Conservation (phyloP, 2,888 invertebrate genomes). For the Cephalotes varians region DNA sequence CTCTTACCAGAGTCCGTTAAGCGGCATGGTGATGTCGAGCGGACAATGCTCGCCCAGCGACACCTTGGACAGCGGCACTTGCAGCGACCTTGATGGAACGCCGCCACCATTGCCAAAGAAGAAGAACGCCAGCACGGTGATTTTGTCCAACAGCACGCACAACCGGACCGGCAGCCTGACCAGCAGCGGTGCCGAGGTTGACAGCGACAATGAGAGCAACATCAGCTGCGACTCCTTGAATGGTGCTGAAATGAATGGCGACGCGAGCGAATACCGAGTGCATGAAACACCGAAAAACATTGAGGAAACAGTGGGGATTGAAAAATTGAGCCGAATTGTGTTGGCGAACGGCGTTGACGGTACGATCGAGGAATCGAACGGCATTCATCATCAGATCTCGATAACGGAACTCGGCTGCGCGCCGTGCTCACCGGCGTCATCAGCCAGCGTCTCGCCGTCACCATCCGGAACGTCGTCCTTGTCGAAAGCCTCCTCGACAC, state of each 20-base stretch:
- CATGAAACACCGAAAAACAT: conserved; percentile 31
- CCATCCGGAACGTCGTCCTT: conserved; percentile 69
- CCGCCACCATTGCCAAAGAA: conserved; percentile 90
- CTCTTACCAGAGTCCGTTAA: conserved; percentile 87
- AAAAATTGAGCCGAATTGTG: conserved; percentile 34
- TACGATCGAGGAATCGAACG: conserved; percentile 40
- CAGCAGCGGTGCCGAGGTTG: conserved; percentile 89
- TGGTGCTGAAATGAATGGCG: conserved; percentile 85
- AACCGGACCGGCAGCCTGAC: conserved; percentile 87
- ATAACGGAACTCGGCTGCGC: conserved; percentile 55
- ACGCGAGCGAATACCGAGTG: conserved; percentile 30
- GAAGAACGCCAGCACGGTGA: conserved; percentile 86
- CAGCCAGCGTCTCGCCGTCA: conserved; percentile 61
- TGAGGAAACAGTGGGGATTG: conserved; percentile 20
- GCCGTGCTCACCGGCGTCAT: conserved; percentile 48
- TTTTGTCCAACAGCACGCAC: conserved; percentile 86
- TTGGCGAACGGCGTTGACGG: conserved; percentile 34
- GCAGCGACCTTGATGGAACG: conserved; percentile 93
- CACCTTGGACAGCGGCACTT: conserved; percentile 94
- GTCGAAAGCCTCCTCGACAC: conserved; percentile 80
- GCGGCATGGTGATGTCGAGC: conserved; percentile 90
- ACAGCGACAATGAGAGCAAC: conserved; percentile 91
- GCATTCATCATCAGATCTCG: not conserved
- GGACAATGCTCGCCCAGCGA: conserved; percentile 94
- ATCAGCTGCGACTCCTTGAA: conserved; percentile 94